phyloP scores from a whole-genome alignment of 2,113 vertebrate genomes.

The Deroptyus accipitrinus region DNA sequence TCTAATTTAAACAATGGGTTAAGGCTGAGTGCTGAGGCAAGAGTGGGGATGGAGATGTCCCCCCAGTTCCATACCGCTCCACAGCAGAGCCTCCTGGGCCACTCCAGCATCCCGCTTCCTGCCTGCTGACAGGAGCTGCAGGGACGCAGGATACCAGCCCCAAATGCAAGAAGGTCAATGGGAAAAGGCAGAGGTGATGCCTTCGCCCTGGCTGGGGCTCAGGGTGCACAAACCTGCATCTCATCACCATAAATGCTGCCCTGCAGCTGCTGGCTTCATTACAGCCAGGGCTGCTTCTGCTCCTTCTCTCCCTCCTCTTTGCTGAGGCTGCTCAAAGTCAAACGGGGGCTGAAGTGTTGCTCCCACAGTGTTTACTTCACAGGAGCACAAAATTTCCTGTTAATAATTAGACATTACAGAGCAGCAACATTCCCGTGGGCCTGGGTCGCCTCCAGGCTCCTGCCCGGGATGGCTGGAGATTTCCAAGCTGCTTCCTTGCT shows the following conservation, averaged over 20 bases:
- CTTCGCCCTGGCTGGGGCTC: not conserved
- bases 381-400: conserved; percentile 12
- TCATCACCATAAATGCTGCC: not conserved
- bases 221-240: not conserved
- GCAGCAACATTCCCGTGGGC: not conserved
- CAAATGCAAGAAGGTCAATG: not conserved
- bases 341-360: not conserved
- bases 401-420: not conserved
- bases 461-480: not conserved
- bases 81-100: not conserved
- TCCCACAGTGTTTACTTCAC: not conserved
- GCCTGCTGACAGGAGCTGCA: not conserved
- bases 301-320: not conserved
- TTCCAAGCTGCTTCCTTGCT: not conserved
- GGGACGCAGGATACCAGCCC: not conserved
- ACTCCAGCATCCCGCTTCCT: rapidly evolving
- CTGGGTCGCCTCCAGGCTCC: not conserved
- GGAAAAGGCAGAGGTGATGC: not conserved
- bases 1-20: not conserved
- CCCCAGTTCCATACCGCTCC: rapidly evolving
- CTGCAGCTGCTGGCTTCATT: not conserved
- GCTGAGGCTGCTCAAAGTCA: not conserved
- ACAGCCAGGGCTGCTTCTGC: not conserved
- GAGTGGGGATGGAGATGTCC: not conserved
- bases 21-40: not conserved